phyloP scores from a whole-genome alignment of 2,797 vertebrate genomes.

The Ispidina picta region DNA sequence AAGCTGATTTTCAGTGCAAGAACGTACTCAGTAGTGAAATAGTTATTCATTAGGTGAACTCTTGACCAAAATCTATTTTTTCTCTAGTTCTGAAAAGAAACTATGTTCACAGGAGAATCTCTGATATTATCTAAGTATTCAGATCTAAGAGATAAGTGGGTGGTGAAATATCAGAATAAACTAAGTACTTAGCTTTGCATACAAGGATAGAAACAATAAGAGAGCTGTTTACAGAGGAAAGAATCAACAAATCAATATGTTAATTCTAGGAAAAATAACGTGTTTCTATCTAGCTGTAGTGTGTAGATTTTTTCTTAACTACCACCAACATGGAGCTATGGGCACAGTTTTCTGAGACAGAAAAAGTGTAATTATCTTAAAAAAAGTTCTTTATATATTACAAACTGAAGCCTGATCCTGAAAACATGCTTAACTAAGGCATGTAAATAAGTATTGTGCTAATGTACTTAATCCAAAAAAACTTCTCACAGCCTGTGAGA shows the following conservation, averaged over 20 bases:
- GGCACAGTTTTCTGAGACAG: not conserved
- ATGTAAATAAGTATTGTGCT: not conserved
- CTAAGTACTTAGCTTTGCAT: slow-evolving; percentile 10
- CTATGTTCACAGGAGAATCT: not conserved
- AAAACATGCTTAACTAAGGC: not conserved
- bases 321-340: not conserved
- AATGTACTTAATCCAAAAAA: not conserved
- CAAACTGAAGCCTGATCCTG: not conserved
- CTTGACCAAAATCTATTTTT: slow-evolving; percentile 33
- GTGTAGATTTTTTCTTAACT: not conserved
- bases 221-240: not conserved
- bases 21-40: slow-evolving; percentile 39
- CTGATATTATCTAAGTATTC: slow-evolving; percentile 54
- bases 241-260: not conserved
- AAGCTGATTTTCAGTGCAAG: slow-evolving; percentile 16
- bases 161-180: slow-evolving; percentile 10
- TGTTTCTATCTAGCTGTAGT: not conserved
- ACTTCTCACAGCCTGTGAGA: not conserved
- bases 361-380: not conserved
- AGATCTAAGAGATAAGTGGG: slow-evolving; percentile 1
- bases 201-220: not conserved
- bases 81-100: slow-evolving; percentile 35
- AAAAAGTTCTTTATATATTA: not conserved
- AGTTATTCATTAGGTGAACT: slow-evolving; percentile 41
- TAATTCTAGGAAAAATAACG: not conserved